Percentiles rank a stretch among this genome's conserved stretches.
Conservation (phyloP, 2,888 invertebrate species). For the Anodontia alba region DNA sequence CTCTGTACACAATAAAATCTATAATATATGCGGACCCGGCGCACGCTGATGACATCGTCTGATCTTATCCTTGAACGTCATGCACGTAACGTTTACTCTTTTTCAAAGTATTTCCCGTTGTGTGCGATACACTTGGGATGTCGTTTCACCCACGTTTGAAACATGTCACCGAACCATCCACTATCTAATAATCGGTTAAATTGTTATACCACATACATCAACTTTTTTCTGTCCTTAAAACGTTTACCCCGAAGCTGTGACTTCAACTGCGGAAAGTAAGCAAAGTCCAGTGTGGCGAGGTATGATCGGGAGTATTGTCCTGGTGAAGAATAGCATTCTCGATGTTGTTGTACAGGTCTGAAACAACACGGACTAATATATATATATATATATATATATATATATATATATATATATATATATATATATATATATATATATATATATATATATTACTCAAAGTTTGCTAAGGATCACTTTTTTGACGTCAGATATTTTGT, state of each 20-base stretch:
- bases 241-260: too few relatives aligned
- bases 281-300: conserved; percentile 8
- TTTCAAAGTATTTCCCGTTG: not conserved
- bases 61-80: not conserved
- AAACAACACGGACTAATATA: too few relatives aligned
- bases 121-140: conserved; percentile 19
- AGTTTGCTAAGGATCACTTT: too few relatives aligned
- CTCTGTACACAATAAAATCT: not conserved
- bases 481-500: too few relatives aligned
- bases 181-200: conserved; percentile 14
- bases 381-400: too few relatives aligned
- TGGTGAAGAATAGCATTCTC: too few relatives aligned
- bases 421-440: too few relatives aligned
- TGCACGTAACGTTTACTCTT: not conserved
- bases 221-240: too few relatives aligned
- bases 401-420: too few relatives aligned
- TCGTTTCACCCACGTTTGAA: not conserved
- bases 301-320: conserved; percentile 23
- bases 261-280: conserved; percentile 14
- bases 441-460: too few relatives aligned
- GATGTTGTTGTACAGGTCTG: not conserved
- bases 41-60: conserved; percentile 1
- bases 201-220: too few relatives aligned
- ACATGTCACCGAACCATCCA: conserved; percentile 15
- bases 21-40: not conserved